phyloP scores from a whole-genome alignment of 2,888 invertebrate genomes.

The Neoitamus cyanurus region DNA sequence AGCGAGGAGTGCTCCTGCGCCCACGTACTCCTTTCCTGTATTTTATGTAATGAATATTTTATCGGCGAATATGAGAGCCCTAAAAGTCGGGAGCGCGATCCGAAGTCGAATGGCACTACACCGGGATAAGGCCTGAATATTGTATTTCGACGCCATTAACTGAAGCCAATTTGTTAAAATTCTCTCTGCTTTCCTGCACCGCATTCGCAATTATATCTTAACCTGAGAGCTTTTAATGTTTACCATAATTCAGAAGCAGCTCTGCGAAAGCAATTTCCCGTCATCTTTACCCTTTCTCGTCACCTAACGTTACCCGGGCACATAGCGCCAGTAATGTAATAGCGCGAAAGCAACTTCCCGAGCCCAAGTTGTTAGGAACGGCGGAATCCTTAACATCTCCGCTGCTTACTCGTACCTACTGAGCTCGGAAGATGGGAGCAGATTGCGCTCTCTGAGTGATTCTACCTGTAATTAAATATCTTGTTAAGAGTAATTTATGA shows the following conservation, averaged over 20 bases:
- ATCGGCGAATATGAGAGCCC: background rate
- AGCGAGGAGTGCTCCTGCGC: background rate
- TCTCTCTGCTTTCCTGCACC: conserved; percentile 18
- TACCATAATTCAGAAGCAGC: conserved; percentile 34
- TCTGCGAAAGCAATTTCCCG: conserved; percentile 26
- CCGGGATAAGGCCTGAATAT: background rate
- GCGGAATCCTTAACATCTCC: conserved; percentile 1
- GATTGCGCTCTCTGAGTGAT: conserved; percentile 39
- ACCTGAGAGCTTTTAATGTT: conserved; percentile 45
- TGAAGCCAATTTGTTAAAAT: conserved; percentile 37
- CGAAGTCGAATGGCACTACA: background rate
- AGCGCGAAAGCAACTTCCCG: background rate
- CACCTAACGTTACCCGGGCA: background rate
- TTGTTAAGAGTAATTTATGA: conserved; percentile 41
- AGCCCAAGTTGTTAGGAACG: background rate
- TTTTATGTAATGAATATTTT: background rate
- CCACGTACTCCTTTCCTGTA: background rate
- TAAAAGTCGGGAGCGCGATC: background rate
- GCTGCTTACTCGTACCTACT: background rate
- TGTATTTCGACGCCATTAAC: conserved; percentile 24
- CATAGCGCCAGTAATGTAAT: background rate
- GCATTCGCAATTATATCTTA: conserved; percentile 43
- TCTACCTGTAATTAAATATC: conserved; percentile 44
- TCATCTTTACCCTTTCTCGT: conserved; percentile 13
- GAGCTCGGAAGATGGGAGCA: background rate